phyloP scores from a whole-genome alignment of 2,797 vertebrate genomes.

The Notolepis coatsorum region DNA sequence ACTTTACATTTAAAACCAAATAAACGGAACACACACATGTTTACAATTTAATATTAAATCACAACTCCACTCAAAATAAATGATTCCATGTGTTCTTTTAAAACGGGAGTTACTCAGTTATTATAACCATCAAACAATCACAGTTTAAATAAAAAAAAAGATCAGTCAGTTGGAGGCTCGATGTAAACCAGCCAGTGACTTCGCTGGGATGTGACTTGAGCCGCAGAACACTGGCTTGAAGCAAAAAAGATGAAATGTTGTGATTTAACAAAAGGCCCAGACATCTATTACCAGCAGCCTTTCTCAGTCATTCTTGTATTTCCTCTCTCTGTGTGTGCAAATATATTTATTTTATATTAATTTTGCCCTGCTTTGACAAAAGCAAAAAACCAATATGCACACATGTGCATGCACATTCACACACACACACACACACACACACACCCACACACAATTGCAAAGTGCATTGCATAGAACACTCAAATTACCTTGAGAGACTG shows the following conservation, averaged over 20 bases:
- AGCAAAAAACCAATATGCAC: slow-evolving; percentile 25
- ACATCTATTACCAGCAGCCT: too few relatives aligned
- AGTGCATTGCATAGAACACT: slow-evolving; percentile 18
- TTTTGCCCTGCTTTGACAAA: slow-evolving; percentile 12
- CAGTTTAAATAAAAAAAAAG: slow-evolving; percentile 13
- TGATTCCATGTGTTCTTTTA: slow-evolving; percentile 1
- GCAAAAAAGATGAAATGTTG: too few relatives aligned
- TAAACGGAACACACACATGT: slow-evolving; percentile 3
- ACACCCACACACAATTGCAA: slow-evolving; percentile 24
- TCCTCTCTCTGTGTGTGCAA: neutral
- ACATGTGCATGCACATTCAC: neutral
- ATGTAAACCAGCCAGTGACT: neutral
- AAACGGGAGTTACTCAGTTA: neutral
- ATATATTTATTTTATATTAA: neutral
- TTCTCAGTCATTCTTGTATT: too few relatives aligned
- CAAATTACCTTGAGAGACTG: neutral
- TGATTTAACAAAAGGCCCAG: too few relatives aligned
- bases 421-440: neutral
- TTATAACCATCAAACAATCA: neutral
- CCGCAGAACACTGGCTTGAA: too few relatives aligned
- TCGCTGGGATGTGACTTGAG: too few relatives aligned
- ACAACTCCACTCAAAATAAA: slow-evolving; percentile 27
- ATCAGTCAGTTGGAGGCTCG: neutral
- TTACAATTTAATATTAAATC: neutral
- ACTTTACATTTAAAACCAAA: slow-evolving; percentile 37